Conservation (phyloP, 2,113 vertebrate genomes). For the Paedocypris sp. region DNA sequence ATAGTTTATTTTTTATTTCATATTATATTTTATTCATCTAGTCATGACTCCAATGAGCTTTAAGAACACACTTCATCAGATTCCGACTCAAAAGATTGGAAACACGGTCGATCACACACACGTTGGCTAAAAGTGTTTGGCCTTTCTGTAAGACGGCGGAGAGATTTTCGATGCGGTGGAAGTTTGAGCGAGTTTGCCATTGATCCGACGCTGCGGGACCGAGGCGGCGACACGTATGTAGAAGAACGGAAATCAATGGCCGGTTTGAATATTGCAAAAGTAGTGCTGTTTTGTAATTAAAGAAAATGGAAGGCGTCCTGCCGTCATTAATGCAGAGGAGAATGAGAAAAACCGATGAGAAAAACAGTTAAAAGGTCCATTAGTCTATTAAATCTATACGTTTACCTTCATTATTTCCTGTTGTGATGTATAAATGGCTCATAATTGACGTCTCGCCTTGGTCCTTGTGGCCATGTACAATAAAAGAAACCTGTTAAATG, state of each 20-base stretch:
- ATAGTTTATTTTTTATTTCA: too few relatives aligned
- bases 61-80: neutral
- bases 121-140: constrained; percentile 30
- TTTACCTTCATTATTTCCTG: neutral
- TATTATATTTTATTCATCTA: too few relatives aligned
- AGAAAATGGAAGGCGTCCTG: constrained; percentile 51
- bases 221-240: constrained; percentile 57
- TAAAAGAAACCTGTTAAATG: too few relatives aligned
- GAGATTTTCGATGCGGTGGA: constrained; percentile 67
- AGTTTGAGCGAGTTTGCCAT: constrained; percentile 59
- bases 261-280: constrained; percentile 68
- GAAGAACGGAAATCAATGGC: constrained; percentile 75
- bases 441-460: neutral
- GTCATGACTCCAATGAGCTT: too few relatives aligned
- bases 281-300: constrained; percentile 56
- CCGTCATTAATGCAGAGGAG: constrained; percentile 26
- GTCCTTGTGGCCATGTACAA: neutral
- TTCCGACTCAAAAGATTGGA: neutral
- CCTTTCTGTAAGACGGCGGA: constrained; percentile 25
- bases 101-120: constrained; percentile 40
- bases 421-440: neutral
- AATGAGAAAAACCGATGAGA: constrained; percentile 22
- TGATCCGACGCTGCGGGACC: constrained; percentile 60
- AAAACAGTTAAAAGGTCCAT: neutral
- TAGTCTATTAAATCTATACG: constrained; percentile 6